Evolutionary conservation across 1,140 invertebrate genomes (phyloP).

Genomic region (Micrasema minimum): DNA sequence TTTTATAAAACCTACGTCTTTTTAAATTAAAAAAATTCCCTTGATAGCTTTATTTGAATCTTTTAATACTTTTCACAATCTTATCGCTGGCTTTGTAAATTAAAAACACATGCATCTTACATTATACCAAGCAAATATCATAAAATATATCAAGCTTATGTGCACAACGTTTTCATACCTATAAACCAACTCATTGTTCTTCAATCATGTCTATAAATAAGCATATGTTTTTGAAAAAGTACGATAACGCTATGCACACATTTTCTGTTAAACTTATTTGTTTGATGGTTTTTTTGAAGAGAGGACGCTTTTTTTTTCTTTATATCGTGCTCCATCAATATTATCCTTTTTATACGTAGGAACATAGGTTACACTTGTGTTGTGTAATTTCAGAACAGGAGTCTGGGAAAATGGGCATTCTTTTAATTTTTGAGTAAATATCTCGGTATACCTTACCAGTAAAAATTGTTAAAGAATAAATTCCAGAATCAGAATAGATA

Average conservation of each 20-base stretch:
- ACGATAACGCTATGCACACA: background rate
- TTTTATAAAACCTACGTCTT: no score
- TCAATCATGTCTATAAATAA: slow-evolving; percentile 3
- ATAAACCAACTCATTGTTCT: background rate
- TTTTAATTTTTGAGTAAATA: no score
- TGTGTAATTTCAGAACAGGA: no score
- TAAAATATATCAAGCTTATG: background rate
- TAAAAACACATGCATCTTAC: background rate
- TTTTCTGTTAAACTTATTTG: background rate
- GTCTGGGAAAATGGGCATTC: no score
- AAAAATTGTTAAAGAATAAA: no score
- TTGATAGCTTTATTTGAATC: background rate
- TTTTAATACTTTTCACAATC: background rate
- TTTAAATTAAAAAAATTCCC: background rate
- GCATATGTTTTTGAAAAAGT: background rate
- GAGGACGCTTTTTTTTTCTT: no score
- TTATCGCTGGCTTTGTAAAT: background rate
- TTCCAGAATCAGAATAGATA: no score
- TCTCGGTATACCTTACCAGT: no score
- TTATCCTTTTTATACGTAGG: no score
- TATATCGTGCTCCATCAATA: no score
- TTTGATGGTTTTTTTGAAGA: no score
- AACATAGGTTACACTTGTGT: no score
- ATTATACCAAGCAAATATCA: background rate
- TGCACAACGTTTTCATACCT: background rate